Conservation (phyloP, 2,113 vertebrate species). For the Promerops cafer region DNA sequence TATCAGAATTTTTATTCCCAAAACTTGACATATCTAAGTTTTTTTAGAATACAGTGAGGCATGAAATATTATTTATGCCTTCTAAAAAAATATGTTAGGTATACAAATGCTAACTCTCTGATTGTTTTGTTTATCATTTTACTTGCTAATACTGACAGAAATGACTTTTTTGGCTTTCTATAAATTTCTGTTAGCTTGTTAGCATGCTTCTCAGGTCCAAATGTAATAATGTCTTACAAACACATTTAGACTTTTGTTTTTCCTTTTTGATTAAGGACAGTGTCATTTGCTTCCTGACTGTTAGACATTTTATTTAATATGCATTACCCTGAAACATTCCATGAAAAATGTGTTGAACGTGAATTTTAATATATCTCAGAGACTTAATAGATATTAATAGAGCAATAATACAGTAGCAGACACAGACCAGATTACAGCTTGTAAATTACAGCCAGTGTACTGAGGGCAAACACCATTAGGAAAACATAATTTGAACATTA, state of each 20-base stretch:
- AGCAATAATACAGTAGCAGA: constrained; percentile 11
- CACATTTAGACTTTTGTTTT: not conserved
- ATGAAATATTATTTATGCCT: not conserved
- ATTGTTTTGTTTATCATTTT: not conserved
- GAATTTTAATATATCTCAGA: constrained; percentile 32
- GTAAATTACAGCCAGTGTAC: constrained; percentile 15
- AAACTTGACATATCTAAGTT: not conserved
- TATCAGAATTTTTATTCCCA: not conserved
- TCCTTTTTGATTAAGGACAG: not conserved
- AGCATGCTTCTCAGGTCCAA: not conserved
- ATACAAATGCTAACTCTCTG: not conserved
- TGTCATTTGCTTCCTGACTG: not conserved
- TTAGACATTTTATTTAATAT: constrained; percentile 23
- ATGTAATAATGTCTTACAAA: not conserved
- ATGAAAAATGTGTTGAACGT: not conserved
- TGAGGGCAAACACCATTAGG: constrained; percentile 27
- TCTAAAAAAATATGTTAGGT: not conserved
- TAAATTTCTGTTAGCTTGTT: not conserved
- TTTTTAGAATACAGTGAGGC: not conserved
- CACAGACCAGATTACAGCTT: constrained; percentile 13
- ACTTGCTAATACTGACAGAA: not conserved
- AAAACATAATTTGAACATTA: constrained; percentile 31
- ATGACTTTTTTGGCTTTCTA: not conserved
- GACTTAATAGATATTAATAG: constrained; percentile 51
- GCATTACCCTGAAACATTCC: not conserved